Percentiles rank a stretch among this genome's conserved stretches.
Evolutionary conservation across 1,140 invertebrate species (phyloP).

Genomic region (Diabrotica virgifera): DNA sequence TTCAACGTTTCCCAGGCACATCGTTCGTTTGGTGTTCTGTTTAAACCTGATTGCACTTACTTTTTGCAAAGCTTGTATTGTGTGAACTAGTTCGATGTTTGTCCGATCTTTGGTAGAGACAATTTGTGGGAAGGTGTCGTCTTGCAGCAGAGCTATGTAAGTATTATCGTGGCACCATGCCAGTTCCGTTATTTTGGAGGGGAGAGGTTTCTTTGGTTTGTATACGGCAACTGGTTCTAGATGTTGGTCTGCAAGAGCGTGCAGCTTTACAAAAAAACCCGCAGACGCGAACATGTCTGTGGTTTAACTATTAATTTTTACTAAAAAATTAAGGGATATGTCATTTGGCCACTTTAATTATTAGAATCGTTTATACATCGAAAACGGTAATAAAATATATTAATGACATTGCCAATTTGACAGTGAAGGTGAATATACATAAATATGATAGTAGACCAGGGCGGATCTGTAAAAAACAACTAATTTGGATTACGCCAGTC

Average conservation of each 20-base stretch:
- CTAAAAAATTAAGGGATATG: neutral
- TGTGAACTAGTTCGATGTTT: constrained; percentile 27
- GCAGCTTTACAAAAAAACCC: constrained; percentile 8
- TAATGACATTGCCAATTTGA: no score
- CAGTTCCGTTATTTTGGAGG: constrained; percentile 6
- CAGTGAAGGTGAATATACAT: no score
- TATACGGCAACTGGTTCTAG: constrained; percentile 8
- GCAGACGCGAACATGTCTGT: constrained; percentile 13
- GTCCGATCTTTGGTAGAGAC: constrained; percentile 28
- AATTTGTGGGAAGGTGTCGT: constrained; percentile 29
- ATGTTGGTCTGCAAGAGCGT: constrained; percentile 6
- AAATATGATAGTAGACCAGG: no score
- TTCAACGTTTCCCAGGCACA: constrained; percentile 25
- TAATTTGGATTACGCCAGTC: no score
- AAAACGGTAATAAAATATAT: no score
- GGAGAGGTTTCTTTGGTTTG: neutral
- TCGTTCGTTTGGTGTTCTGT: constrained; percentile 24
- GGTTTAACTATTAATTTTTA: constrained; percentile 15
- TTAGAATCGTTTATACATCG: no score
- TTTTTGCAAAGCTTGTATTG: constrained; percentile 24
- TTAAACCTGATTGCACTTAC: constrained; percentile 28
- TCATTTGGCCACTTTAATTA: neutral
- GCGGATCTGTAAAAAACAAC: no score
- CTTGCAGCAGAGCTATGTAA: constrained; percentile 27
- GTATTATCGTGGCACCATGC: constrained; percentile 34